phyloP scores from a whole-genome alignment of 2,797 vertebrate genomes.

The Rhynchotus rufescens region DNA sequence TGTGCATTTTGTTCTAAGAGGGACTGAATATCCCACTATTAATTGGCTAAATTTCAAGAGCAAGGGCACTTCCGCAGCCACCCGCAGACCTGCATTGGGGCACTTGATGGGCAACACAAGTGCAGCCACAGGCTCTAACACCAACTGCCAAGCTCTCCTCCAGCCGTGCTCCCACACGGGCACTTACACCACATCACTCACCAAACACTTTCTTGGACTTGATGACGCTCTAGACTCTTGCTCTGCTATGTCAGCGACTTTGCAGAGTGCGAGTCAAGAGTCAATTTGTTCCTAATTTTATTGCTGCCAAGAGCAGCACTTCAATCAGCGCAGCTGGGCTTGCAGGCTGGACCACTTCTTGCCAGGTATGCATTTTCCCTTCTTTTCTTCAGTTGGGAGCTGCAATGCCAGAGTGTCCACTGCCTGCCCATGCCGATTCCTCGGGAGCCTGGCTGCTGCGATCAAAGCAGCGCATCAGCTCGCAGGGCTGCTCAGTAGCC shows the following conservation, averaged over 20 bases:
- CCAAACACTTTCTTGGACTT: not conserved
- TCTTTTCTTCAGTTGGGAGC: not conserved
- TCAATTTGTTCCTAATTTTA: not conserved
- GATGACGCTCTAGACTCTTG: not conserved
- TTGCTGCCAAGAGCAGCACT: not conserved
- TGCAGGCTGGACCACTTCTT: not conserved
- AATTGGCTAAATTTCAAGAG: not conserved
- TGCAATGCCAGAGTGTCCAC: not conserved
- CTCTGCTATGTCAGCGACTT: not conserved
- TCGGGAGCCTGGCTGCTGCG: not conserved
- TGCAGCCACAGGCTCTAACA: not conserved
- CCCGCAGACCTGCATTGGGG: fast-evolving
- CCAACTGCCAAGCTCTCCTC: not conserved
- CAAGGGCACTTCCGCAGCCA: not conserved
- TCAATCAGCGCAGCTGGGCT: not conserved
- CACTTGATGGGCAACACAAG: not conserved
- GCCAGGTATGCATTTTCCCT: not conserved
- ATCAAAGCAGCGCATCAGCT: not conserved
- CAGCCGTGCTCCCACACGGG: not conserved
- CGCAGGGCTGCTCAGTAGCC: not conserved
- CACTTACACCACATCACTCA: not conserved
- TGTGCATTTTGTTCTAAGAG: fast-evolving
- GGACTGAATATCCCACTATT: not conserved
- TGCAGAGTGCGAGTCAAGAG: not conserved
- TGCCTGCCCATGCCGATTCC: not conserved